phyloP scores from a whole-genome alignment of 1,140 invertebrate species.

The Eumaeus atala region DNA sequence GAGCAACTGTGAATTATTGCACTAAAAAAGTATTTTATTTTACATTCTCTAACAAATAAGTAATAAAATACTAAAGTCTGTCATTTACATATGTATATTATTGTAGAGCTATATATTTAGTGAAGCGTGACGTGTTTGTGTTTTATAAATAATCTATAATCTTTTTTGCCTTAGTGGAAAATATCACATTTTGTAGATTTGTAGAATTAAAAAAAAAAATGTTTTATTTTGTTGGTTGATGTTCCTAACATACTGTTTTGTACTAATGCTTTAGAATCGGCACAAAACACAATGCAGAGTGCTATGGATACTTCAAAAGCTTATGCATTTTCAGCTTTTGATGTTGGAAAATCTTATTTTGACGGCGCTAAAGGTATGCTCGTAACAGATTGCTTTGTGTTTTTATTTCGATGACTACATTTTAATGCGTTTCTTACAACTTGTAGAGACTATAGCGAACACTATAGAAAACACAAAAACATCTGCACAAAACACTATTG shows the following conservation, averaged over 20 bases:
- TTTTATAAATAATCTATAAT: too few relatives aligned
- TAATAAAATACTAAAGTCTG: too few relatives aligned
- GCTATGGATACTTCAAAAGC: slow-evolving; percentile 39
- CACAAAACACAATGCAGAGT: slow-evolving; percentile 46
- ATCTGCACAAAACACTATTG: slow-evolving; percentile 45
- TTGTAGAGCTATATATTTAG: too few relatives aligned
- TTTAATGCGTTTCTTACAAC: slow-evolving; percentile 17
- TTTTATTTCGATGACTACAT: slow-evolving; percentile 19
- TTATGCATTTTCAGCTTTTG: slow-evolving; percentile 47
- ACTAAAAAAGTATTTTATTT: too few relatives aligned
- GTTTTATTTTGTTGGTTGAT: slow-evolving; percentile 17
- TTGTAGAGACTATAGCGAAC: slow-evolving; percentile 51
- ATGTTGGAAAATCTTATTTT: slow-evolving; percentile 49
- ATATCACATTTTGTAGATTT: too few relatives aligned
- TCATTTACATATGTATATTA: too few relatives aligned
- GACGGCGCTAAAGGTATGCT: slow-evolving; percentile 52
- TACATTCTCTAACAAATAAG: too few relatives aligned
- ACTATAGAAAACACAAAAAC: slow-evolving; percentile 61
- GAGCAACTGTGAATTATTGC: too few relatives aligned
- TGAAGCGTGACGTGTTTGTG: too few relatives aligned
- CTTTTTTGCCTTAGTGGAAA: too few relatives aligned
- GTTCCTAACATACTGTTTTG: slow-evolving; percentile 30
- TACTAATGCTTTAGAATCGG: slow-evolving; percentile 46
- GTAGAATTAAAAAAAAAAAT: background rate
- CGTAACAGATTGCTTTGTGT: slow-evolving; percentile 20